Evolutionary conservation across 2,113 vertebrate species (phyloP).

Genomic region (Crotophaga sulcirostris): DNA sequence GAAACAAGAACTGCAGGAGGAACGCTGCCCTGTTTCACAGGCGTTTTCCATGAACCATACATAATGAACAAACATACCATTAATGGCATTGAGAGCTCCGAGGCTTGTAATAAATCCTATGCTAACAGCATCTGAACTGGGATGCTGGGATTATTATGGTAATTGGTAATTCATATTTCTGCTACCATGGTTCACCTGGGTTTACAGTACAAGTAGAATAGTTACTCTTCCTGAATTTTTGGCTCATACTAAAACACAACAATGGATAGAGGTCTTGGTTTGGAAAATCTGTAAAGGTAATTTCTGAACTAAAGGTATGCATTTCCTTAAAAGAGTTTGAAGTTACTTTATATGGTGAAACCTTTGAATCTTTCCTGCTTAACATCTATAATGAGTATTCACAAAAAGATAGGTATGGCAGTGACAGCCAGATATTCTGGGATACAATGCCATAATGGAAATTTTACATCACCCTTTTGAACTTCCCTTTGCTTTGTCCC

Average conservation of each 20-base stretch:
- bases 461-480: neutral
- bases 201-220: rapidly evolving
- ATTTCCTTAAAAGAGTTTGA: neutral
- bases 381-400: neutral
- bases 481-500: neutral
- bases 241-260: neutral
- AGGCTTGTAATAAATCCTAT: neutral
- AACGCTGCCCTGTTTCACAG: neutral
- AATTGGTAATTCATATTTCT: neutral
- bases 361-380: neutral
- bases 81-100: neutral
- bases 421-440: neutral
- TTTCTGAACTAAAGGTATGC: neutral
- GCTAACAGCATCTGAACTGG: neutral
- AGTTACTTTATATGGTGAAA: neutral
- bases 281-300: neutral
- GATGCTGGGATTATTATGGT: neutral
- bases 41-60: neutral
- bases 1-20: neutral
- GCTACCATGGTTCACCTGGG: neutral
- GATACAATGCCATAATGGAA: neutral
- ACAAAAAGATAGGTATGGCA: neutral
- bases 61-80: neutral
- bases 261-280: neutral
- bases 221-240: neutral